Conservation (phyloP, 1,140 invertebrate species). For the Drosophila nikananu region DNA sequence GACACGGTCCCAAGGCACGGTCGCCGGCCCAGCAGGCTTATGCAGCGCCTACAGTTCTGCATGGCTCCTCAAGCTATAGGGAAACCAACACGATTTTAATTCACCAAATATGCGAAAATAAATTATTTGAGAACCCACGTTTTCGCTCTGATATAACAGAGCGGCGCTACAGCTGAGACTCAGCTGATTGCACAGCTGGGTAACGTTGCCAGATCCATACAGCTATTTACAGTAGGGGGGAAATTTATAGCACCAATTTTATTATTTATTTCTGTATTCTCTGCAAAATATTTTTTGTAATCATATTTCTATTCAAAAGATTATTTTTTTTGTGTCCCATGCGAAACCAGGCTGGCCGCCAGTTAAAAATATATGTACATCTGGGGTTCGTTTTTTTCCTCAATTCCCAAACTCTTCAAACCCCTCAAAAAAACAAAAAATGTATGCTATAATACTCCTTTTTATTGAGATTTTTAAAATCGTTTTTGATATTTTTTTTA, state of each 20-base stretch:
- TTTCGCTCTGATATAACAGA: conserved; percentile 57
- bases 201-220: background rate
- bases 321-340: background rate
- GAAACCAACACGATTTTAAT: conserved; percentile 53
- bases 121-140: conserved; percentile 31
- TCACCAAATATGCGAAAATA: conserved; percentile 57
- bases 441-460: conserved; percentile 80
- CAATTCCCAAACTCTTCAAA: background rate
- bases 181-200: conserved; percentile 17
- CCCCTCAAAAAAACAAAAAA: background rate
- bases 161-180: conserved; percentile 2
- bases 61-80: conserved; percentile 27
- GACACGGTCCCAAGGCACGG: background rate
- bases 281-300: background rate
- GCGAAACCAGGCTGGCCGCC: too few species aligned
- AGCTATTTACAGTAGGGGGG: background rate
- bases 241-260: background rate
- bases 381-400: background rate
- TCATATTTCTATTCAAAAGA: too few species aligned
- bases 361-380: background rate
- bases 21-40: conserved; percentile 44
- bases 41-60: conserved; percentile 71
- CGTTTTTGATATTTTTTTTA: conserved; percentile 75
- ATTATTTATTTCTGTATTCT: background rate
- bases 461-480: conserved; percentile 83